Percentiles rank a stretch among this genome's conserved stretches.
These are phyloP conservation scores for Ephialtes manifestator DNA, from an alignment of 2,888 invertebrate species.

Conservation along the genomic window DNA sequence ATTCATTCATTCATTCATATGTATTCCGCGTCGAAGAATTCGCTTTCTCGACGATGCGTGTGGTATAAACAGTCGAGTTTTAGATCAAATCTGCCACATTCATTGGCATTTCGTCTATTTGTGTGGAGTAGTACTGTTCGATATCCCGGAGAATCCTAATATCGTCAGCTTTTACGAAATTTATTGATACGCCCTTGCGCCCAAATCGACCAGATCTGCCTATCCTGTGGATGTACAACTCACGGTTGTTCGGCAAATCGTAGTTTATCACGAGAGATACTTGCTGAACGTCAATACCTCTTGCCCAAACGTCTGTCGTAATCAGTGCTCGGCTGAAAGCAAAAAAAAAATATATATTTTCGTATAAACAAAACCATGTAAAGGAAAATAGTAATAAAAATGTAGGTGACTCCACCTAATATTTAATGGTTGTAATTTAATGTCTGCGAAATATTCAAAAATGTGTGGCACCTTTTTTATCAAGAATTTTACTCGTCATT, in stretches of 20 bases:
- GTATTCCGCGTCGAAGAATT: neutral
- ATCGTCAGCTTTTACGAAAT: constrained; percentile 99
- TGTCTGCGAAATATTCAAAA: neutral
- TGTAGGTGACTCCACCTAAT: no score
- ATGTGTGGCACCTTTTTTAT: no score
- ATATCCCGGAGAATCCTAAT: constrained; percentile 99
- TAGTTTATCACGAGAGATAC: constrained; percentile 99
- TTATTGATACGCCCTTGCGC: constrained; percentile 99
- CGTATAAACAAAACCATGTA: constrained; percentile 24
- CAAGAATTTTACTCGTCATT: no score
- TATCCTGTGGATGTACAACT: constrained; percentile 99
- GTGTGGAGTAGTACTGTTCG: constrained; percentile 99
- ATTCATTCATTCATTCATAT: no score
- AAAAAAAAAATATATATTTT: constrained; percentile 48
- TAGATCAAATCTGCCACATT: constrained; percentile 96
- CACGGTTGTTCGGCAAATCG: constrained; percentile 99
- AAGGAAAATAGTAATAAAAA: neutral
- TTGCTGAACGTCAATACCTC: constrained; percentile 99
- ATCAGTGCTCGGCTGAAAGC: constrained; percentile 94
- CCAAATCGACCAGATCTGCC: constrained; percentile 99
- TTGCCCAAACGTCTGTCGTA: constrained; percentile 99
- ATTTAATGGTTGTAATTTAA: no score
- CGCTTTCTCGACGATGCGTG: neutral
- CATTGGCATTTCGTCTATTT: constrained; percentile 99
- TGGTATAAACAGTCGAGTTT: neutral